phyloP scores from a whole-genome alignment of 1,140 invertebrate genomes.

The Polyergus mexicanus region DNA sequence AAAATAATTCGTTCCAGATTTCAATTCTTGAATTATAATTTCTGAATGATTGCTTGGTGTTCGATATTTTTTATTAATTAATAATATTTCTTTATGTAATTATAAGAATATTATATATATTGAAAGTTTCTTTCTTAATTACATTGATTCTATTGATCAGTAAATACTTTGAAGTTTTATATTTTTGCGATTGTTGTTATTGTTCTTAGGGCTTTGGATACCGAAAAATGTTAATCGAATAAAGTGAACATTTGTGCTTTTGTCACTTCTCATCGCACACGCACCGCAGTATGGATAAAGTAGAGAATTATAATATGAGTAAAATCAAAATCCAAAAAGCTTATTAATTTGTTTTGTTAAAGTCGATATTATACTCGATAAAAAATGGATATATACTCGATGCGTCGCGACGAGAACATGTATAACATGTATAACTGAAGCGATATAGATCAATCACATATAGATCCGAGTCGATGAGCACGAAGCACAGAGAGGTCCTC shows the following conservation, averaged over 20 bases:
- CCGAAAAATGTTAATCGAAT: slow-evolving; percentile 1
- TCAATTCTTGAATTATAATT: neutral
- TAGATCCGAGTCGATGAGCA: slow-evolving; percentile 66
- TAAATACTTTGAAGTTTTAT: neutral
- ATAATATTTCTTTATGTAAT: neutral
- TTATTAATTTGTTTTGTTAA: neutral
- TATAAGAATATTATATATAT: neutral
- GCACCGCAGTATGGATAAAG: slow-evolving; percentile 38
- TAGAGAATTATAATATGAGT: slow-evolving; percentile 10
- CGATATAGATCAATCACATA: slow-evolving; percentile 70
- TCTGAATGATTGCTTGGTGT: neutral
- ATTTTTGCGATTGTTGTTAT: neutral
- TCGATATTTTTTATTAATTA: neutral
- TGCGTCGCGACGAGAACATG: slow-evolving; percentile 66
- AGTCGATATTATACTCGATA: neutral
- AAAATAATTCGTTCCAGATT: neutral
- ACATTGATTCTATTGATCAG: neutral
- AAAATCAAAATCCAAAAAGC: neutral
- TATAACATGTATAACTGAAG: slow-evolving; percentile 50
- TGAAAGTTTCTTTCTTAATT: neutral
- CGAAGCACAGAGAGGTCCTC: slow-evolving; percentile 59
- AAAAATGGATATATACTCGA: slow-evolving; percentile 27
- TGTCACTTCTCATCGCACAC: slow-evolving; percentile 63
- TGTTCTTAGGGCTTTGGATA: neutral
- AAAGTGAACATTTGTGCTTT: slow-evolving; percentile 38